Evolutionary conservation across 2,888 invertebrate genomes (phyloP), one percentile per base, ranked within the genome.

Genomic region (Ennomos quercinarius): DNA sequence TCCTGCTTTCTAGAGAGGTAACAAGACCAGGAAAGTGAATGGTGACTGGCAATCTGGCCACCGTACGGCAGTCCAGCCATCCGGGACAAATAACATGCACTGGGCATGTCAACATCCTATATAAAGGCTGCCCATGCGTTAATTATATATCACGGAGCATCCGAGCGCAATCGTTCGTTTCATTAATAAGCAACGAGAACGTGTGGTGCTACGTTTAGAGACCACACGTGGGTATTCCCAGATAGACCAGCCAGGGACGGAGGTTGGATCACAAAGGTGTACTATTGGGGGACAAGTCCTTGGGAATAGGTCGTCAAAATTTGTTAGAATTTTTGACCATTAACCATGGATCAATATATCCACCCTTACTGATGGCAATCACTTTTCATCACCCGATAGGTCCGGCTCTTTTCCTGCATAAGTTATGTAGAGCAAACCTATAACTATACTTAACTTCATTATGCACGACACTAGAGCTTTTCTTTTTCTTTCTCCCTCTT

Each of bases 71-170:
- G 6, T 27, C 37, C 48, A 44, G 34, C 40, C 13, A 40, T 10
- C 13, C 45, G 36, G 6, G 8, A n/a, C 45, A 37, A 54, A 49
- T 45, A 49, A 36, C 41, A 48, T 41, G 34, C 38, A 47, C 45
- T 51, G 55, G 51, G 55, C 42, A 55, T 39, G 38, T 47, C 42
- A 45, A 12, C n/a, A 13, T 9, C 42, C 11, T n/a, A n/a, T 44
- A 44, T 46, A 46, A 50, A 60, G 50, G 46, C 47, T 41, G 51
- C 13, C 34, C 41, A 54, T n/a, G 17, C 39, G 37, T 61, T 49
- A 61, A 63, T 67, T 63, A 56, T 61, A 61, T 61, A 63, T 57
- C 41, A 37, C 49, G 43, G 55, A 54, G 60, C 65, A 65, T 61
- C 59, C 51, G 43, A 57, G 65, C 47, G 63, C 53, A 56, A 47